Base-by-base conservation (phyloP, 2,888 invertebrate species). In the Drosophila subquinaria region DNA sequence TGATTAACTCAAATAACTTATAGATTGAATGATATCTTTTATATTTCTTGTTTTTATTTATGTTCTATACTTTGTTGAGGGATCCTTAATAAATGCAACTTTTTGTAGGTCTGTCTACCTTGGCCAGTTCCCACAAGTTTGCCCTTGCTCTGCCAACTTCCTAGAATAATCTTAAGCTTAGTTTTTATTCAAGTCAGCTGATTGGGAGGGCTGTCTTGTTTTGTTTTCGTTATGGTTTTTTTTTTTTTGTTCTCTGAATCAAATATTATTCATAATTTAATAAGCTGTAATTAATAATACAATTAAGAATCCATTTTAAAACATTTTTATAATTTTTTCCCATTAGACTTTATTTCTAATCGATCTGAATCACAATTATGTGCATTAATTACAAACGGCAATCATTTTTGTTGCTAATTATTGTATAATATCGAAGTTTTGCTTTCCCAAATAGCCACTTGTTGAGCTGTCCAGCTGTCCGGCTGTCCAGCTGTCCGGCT, bases 231-330 rank as follows among this genome's bases (percentile, higher is more conserved):
- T 38, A 40, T 62, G 33, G 5, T n/a, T 17, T 17, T 17, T 17
- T 23, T 33, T 30, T 8, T 42, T 20, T 8, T 52, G 73, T 69
- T 65, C 88, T 81, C 71, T 71, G 73, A 74, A 57, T 79, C 73
- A 48, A 72, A 56, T 62, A 83, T 65, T 80, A 88, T 89, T 90
- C 90, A 89, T 87, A 90, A 90, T 87, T 89, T 76, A 87, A 87
- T 89, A 73, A 89, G 81, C 73, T 76, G 76, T 74, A 90, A 84
- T 90, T 87, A 90, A 87, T 90, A 89, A 90, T 86, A 86, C 84
- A 90, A 90, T 84, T 89, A 85, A 73, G 63, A 89, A 82, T 73
- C 72, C 65, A 89, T 90, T 84, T 79, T 61, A 79, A 89, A 84
- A 69, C 82, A 90, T 76, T 82, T 87, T 66, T 76, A 72, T 69